Evolutionary conservation across 2,113 vertebrate genomes (phyloP).

Genomic region (Urocitellus parryii): DNA sequence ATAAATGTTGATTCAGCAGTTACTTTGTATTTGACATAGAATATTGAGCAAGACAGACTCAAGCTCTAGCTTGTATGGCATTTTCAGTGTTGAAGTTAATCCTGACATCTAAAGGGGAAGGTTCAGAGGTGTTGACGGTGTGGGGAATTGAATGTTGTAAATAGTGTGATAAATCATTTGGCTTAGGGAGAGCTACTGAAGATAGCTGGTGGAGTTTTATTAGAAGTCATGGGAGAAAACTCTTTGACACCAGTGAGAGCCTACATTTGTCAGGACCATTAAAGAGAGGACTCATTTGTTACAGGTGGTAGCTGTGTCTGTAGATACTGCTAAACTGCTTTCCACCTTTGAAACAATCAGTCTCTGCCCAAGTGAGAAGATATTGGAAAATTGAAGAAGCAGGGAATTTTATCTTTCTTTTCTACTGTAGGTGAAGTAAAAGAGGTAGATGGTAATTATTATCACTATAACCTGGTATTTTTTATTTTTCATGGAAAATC

Average conservation of each 20-base stretch:
- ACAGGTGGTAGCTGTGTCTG: background rate
- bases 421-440: background rate
- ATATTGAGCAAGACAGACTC: background rate
- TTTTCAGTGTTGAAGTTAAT: background rate
- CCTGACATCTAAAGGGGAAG: background rate
- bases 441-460: background rate
- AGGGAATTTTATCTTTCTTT: background rate
- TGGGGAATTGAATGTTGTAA: background rate
- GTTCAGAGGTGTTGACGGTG: background rate
- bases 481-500: conserved; percentile 26
- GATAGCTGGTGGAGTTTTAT: background rate
- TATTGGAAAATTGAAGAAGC: background rate
- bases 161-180: background rate
- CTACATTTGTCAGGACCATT: background rate
- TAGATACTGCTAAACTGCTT: background rate
- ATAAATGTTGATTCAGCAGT: background rate
- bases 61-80: background rate
- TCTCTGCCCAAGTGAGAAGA: conserved; percentile 4
- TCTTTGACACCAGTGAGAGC: background rate
- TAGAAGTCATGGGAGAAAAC: conserved; percentile 14
- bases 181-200: background rate
- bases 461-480: background rate
- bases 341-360: background rate
- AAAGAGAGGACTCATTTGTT: background rate
- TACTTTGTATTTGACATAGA: background rate